Base-by-base conservation (phyloP, 1,140 invertebrate genomes). In the Diploscapter pachys region DNA sequence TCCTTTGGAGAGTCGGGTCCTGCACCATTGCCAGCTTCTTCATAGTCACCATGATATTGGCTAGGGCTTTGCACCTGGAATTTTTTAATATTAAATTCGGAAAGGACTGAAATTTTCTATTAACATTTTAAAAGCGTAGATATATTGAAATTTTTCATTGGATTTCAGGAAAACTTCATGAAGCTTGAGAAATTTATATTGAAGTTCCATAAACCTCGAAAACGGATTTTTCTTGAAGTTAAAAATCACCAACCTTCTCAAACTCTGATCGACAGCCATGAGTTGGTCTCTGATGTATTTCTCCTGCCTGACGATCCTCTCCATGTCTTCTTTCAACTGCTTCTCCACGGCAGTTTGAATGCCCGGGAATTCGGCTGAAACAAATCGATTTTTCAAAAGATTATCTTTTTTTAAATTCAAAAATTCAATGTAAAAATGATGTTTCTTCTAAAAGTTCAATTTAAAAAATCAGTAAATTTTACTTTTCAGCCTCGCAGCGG, bases 21-120 rank as follows among this genome's bases (percentile, higher is more conserved):
- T 83, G 82, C 8, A 83, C 80, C 79, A 85, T 80, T 5, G 84
- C 84, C 49, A 84, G 63, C 59, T 85, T 84, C 68, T 85, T 85
- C 83, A 85, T 85, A 52, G 83, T 85, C 9, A 82, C 83, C 80
- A 83, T 75, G 49, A 83, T 82, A 63, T 84, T 84, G 3, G 82
- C 82, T 4, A 83, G 59, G 49, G 79, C 81, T 72, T 83, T 83
- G 73, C 82, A 83, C 9, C 31, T 31, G 31, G 31, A 31, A 31
- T 31, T 31, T 31, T 31, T 31, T 31, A 31, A 31, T 31, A 31
- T 31, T 31, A 31, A 31, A 31, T 31, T 31, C 31, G 31, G 31
- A 31, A 31, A 31, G 31, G 1, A 1, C 31, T 31, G 31, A 31
- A 31, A 31, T 31, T 31, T 31, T 31, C 31, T 31, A 31, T 31